phyloP scores from a whole-genome alignment of 2,113 vertebrate genomes.

The Zosterops borbonicus region DNA sequence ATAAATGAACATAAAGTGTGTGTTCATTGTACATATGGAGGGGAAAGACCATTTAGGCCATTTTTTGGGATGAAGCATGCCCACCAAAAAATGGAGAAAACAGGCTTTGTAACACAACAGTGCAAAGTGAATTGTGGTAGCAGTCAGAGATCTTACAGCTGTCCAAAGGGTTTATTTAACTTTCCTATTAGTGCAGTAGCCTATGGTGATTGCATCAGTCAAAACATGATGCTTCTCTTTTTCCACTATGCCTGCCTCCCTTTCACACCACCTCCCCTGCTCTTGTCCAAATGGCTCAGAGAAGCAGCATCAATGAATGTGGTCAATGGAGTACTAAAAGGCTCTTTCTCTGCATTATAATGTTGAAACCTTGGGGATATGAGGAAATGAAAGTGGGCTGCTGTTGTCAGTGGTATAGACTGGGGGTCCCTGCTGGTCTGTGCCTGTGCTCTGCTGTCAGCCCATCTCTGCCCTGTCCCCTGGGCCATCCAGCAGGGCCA shows the following conservation, averaged over 20 bases:
- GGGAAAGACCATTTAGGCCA: background rate
- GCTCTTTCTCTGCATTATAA: background rate
- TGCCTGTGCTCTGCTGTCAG: background rate
- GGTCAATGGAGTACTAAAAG: background rate
- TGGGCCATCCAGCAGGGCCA: background rate
- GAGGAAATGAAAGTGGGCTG: background rate
- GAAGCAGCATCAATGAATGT: background rate
- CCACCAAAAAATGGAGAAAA: background rate
- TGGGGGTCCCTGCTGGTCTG: background rate
- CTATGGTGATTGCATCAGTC: background rate
- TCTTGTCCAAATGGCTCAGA: background rate
- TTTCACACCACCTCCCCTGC: background rate
- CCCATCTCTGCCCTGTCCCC: background rate
- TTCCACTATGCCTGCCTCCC: background rate
- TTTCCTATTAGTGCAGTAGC: background rate
- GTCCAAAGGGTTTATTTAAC: background rate
- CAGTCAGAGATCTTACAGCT: background rate
- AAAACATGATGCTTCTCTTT: background rate
- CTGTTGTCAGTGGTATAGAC: background rate
- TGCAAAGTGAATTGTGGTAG: background rate
- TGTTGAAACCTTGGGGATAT: background rate
- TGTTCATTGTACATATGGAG: background rate
- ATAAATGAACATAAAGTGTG: background rate
- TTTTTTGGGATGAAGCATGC: background rate
- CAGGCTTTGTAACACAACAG: background rate